phyloP scores from a whole-genome alignment of 53 echinoderm and acorn worm species.

The Holothuria leucospilota region DNA sequence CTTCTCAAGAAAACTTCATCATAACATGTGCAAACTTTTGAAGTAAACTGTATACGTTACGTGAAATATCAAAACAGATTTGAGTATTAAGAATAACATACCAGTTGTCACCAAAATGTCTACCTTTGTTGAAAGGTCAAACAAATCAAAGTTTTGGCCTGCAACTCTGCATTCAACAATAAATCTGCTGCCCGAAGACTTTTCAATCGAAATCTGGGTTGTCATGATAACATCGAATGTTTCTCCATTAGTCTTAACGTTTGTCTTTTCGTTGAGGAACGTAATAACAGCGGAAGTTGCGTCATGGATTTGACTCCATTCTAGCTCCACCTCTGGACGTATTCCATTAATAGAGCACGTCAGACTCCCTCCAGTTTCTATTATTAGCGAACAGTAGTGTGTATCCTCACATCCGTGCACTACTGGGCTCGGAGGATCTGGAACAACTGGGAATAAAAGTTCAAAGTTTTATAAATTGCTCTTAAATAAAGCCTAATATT shows the following conservation, averaged over 20 bases:
- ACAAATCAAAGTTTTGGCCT: background rate
- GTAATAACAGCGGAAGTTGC: background rate
- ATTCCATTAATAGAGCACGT: background rate
- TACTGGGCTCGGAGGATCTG: background rate
- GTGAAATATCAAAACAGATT: no score
- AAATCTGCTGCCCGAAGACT: background rate
- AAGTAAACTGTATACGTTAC: no score
- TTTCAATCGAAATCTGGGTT: background rate
- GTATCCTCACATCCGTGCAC: background rate
- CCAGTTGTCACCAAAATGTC: background rate
- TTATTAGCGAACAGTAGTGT: background rate
- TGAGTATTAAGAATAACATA: background rate
- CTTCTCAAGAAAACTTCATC: no score
- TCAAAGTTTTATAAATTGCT: no score
- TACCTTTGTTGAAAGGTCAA: background rate
- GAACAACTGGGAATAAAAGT: background rate
- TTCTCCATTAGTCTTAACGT: background rate
- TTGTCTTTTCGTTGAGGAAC: background rate
- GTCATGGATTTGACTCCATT: background rate
- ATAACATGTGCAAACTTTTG: no score
- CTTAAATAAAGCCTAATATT: no score
- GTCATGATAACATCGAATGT: background rate
- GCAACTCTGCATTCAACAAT: background rate
- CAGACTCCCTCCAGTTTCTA: background rate
- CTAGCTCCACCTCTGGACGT: slow-evolving; percentile 7